A percentile compares a stretch with the other conserved stretches of the same genome.
Conservation (phyloP, 2,113 vertebrate genomes). For the Lepisosteus osseus region DNA sequence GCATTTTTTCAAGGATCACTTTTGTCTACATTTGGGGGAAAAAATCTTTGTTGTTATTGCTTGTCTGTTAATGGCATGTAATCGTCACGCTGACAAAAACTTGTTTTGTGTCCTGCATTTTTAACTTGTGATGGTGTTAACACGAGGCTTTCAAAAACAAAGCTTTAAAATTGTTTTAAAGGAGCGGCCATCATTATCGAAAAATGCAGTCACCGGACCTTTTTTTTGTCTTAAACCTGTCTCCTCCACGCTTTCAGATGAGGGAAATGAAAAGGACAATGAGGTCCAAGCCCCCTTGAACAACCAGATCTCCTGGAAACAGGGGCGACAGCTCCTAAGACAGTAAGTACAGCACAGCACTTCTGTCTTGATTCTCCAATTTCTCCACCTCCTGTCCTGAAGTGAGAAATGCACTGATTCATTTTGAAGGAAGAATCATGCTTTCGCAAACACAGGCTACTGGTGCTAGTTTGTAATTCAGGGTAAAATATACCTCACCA, state of each 20-base stretch:
- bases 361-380: constrained; percentile 17
- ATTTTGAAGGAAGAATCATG: no score
- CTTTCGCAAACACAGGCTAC: no score
- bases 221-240: constrained; percentile 26
- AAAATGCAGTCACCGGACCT: constrained; percentile 36
- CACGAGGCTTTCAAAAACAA: not conserved
- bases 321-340: constrained; percentile 92
- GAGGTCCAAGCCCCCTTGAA: constrained; percentile 86
- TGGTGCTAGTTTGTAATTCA: no score
- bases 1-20: no score
- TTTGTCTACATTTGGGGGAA: no score
- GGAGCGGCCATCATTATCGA: not conserved
- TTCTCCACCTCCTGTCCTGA: not conserved
- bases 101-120: not conserved
- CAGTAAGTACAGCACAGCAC: constrained; percentile 76
- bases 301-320: constrained; percentile 98
- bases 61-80: no score
- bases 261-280: constrained; percentile 86
- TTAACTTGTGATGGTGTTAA: not conserved
- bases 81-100: not conserved
- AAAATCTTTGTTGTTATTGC: no score
- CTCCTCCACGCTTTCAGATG: constrained; percentile 75
- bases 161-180: not conserved
- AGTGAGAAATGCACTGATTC: no score
- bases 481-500: no score